Percentiles rank a stretch among this genome's conserved stretches.
Conservation (phyloP, 2,888 invertebrate species). For the Endotricha flammealis region DNA sequence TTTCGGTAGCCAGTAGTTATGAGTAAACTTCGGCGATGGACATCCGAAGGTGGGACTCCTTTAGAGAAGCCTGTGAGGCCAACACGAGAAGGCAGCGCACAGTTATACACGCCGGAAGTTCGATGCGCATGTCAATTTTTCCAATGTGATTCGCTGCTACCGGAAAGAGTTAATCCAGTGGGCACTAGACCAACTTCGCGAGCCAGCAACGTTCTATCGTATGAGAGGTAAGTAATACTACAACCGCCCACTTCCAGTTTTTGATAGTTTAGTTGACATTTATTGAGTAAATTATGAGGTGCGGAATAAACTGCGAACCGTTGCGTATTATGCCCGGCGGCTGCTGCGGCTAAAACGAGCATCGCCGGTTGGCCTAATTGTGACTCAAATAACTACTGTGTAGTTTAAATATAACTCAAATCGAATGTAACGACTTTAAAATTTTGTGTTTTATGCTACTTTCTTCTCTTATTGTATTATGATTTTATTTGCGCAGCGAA, state of each 20-base stretch:
- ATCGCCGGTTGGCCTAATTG: conserved; percentile 71
- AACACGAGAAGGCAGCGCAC: conserved; percentile 84
- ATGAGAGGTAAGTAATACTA: conserved; percentile 66
- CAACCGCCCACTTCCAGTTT: conserved; percentile 35
- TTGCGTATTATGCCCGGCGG: conserved; percentile 56
- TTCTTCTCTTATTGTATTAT: conserved; percentile 15
- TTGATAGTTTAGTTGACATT: conserved; percentile 42
- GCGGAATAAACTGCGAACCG: conserved; percentile 48
- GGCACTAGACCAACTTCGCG: conserved; percentile 82
- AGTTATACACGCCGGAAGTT: conserved; percentile 86
- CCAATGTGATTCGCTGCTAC: conserved; percentile 87
- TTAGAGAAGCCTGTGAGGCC: conserved; percentile 81
- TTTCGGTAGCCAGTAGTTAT: conserved; percentile 53
- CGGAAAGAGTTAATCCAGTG: conserved; percentile 84
- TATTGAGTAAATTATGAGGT: conserved; percentile 50
- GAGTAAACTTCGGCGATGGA: conserved; percentile 79
- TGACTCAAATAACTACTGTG: conserved; percentile 58
- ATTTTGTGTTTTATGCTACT: conserved; percentile 38
- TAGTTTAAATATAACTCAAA: conserved; percentile 68
- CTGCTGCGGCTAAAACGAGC: conserved; percentile 76
- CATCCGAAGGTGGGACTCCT: conserved; percentile 82
- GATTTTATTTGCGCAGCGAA: conserved; percentile 29
- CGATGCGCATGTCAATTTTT: conserved; percentile 92
- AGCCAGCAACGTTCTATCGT: conserved; percentile 67
- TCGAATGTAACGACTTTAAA: conserved; percentile 41